Evolutionary conservation across 1,140 invertebrate species (phyloP).

Genomic region (Drosophila virilis): DNA sequence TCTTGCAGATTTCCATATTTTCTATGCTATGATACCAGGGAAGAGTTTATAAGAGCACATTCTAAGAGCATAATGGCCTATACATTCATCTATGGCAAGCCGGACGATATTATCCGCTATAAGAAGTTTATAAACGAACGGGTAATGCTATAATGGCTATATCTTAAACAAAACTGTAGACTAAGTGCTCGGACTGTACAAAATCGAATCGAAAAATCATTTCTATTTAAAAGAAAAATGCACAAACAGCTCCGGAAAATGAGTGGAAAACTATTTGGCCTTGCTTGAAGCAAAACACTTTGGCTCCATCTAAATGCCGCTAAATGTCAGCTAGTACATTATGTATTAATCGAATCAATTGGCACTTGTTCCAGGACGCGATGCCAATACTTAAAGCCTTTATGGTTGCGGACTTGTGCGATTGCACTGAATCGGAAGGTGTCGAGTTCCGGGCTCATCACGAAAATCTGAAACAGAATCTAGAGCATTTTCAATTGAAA

Average conservation of each 20-base stretch:
- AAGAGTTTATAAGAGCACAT: conserved; percentile 44
- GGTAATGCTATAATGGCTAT: conserved; percentile 24
- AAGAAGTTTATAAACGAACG: conserved; percentile 23
- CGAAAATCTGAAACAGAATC: conserved; percentile 32
- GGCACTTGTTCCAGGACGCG: conserved; percentile 13
- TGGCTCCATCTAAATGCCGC: too few species aligned
- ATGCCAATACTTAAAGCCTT: conserved; percentile 36
- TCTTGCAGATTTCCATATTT: conserved; percentile 65
- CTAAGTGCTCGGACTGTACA: too few species aligned
- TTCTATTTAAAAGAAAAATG: too few species aligned
- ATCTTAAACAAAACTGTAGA: too few species aligned
- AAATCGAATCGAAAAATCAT: too few species aligned
- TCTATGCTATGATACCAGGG: conserved; percentile 56
- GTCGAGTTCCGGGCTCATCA: conserved; percentile 33
- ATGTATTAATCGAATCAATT: not conserved
- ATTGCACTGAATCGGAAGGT: conserved; percentile 35
- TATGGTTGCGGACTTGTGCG: conserved; percentile 6
- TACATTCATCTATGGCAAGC: conserved; percentile 47
- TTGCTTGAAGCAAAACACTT: too few species aligned
- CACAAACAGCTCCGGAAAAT: too few species aligned
- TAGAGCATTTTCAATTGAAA: conserved; percentile 24
- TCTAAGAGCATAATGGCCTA: conserved; percentile 47
- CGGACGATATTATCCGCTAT: conserved; percentile 43
- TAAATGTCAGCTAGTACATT: not conserved
- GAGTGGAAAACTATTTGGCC: too few species aligned